A percentile compares a stretch with the other conserved stretches of the same genome.
These are phyloP conservation scores for Diplodus puntazzo DNA, from an alignment of 2,797 vertebrate species.

Conservation along the genomic window DNA sequence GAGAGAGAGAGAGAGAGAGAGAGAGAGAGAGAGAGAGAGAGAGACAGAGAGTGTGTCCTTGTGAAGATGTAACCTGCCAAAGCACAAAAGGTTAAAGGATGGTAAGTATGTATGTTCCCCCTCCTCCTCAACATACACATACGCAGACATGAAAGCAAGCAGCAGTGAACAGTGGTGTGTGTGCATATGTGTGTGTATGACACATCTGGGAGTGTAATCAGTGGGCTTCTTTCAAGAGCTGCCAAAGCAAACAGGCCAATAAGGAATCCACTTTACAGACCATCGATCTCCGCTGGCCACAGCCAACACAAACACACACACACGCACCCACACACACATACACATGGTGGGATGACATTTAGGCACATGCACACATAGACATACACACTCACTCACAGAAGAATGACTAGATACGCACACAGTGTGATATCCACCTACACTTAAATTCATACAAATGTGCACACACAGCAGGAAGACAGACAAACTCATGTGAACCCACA, in stretches of 20 bases:
- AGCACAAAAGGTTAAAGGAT: constrained; percentile 65
- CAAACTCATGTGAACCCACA: constrained; percentile 20
- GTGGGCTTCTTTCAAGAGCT: constrained; percentile 95
- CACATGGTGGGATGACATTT: constrained; percentile 39
- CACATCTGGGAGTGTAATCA: constrained; percentile 99
- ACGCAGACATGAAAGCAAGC: constrained; percentile 67
- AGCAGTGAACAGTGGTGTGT: constrained; percentile 48
- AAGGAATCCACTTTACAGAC: constrained; percentile 99
- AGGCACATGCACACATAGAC: constrained; percentile 22
- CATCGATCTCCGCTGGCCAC: constrained; percentile 94
- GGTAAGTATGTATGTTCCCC: constrained; percentile 48
- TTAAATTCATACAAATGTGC: background rate
- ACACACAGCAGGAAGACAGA: constrained; percentile 16
- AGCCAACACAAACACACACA: constrained; percentile 96
- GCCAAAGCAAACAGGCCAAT: constrained; percentile 99
- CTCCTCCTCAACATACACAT: constrained; percentile 50
- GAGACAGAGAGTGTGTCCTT: constrained; percentile 21
- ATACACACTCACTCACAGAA: constrained; percentile 11
- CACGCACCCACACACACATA: constrained; percentile 51
- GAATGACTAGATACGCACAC: constrained; percentile 31
- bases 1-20: background rate
- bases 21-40: background rate
- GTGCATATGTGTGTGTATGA: constrained; percentile 79
- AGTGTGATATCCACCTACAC: constrained; percentile 36
- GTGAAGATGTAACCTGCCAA: constrained; percentile 61